These are phyloP conservation scores for Delichon dasypus DNA, from an alignment of 2,797 vertebrate genomes.

Conservation along the genomic window DNA sequence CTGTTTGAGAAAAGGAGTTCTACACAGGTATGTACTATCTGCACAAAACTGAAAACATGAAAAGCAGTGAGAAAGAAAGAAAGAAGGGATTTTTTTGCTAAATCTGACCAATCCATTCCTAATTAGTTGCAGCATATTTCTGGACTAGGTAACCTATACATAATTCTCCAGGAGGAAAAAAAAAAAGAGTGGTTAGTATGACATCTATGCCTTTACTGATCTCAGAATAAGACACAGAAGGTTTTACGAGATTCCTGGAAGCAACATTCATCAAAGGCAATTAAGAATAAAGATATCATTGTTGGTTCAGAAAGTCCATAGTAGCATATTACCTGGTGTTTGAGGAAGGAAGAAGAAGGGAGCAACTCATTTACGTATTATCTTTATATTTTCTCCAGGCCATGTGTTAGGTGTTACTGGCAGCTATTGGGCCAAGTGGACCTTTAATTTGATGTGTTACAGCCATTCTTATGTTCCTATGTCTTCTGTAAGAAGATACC, in stretches of 20 bases:
- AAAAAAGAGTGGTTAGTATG: fast-evolving
- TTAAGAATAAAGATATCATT: neutral
- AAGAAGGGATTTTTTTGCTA: neutral
- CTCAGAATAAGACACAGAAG: neutral
- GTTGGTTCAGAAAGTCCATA: neutral
- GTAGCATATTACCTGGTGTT: neutral
- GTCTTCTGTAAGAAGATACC: neutral
- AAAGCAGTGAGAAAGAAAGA: neutral
- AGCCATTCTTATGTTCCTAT: neutral
- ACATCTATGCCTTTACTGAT: neutral
- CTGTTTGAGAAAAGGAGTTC: neutral
- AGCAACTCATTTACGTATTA: neutral
- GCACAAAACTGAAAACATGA: neutral
- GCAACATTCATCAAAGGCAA: neutral
- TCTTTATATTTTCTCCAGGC: neutral
- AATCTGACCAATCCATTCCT: neutral
- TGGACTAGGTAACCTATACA: neutral
- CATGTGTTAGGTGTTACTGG: neutral
- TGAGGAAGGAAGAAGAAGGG: neutral
- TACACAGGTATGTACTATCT: neutral
- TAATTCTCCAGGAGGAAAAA: neutral
- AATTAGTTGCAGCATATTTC: neutral
- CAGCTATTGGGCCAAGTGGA: neutral
- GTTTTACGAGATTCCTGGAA: neutral
- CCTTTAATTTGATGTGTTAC: neutral